Base-by-base conservation (phyloP, 1,140 invertebrate genomes). In the Ceratoteleas bidentatus region DNA sequence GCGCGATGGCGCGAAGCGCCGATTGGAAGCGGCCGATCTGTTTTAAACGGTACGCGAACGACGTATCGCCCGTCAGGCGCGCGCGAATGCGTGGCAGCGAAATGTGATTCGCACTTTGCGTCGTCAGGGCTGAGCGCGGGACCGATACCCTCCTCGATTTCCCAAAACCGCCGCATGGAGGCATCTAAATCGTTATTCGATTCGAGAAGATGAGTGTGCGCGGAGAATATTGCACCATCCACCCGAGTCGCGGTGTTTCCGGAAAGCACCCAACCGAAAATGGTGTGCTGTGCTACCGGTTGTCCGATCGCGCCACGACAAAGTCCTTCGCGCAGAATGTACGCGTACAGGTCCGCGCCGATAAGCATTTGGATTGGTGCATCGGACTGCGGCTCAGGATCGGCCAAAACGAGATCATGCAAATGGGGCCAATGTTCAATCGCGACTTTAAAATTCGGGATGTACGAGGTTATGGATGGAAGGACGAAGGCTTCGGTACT, bases 1-100 rank as follows among this genome's bases (percentile, higher is more conserved):
- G 24, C 24, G 24, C 24, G 24, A 1, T 24, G 24, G 40, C 53
- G 53, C 9, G 53, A 53, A n/a, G 34, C n/a, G 3, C 13, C 13
- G 3, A 56, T 5, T 5, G 33, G 34, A 13, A 14, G 53, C 53
- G 34, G 33, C 3, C n/a, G 33, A 0, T 4, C 11, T 24, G 8
- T 38, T 36, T 14, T 36, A 7, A 56, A 56, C 2, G 34, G 33
- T 0, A 56, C 14, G 9, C 13, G 33, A 4, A 38, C 53, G 6
- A 38, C 6, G 13, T 56, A 56, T n/a, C 53, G 53, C 0, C 53
- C 53, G 34, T 56, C 53, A 7, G 53, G 33, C 11, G 53, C 2
- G 53, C 53, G 53, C 5, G 53, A 38, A 38, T 56, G 53, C n/a
- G 53, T 56, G 0, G 11, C 5, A 0, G 3, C 33, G 11, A 56